Base-by-base conservation (phyloP, 2,797 vertebrate species). In the Lophius americanus region DNA sequence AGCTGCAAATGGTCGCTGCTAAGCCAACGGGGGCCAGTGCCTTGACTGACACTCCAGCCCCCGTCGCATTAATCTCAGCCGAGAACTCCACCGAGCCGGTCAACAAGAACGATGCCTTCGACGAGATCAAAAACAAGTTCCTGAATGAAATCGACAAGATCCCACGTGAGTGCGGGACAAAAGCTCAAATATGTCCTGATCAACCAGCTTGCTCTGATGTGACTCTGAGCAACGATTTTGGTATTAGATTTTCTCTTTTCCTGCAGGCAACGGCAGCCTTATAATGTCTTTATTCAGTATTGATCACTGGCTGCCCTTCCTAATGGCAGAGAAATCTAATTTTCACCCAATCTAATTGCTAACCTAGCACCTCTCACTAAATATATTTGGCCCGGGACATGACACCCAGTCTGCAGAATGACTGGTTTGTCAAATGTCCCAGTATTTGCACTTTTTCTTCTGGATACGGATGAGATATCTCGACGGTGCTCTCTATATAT, bases 121-220 rank as follows among this genome's bases (percentile, higher is more conserved):
- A 95, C 66, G 93, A 96, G 75, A 91, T 98, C 82, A 96, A 94
- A 85, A 96, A 96, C 75, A 96, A 97, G 85, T 96, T 99, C 82
- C 94, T 97, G 87, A 98, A 98, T 0, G 95, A 97, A 90, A 95
- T 99, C 75, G 95, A 95, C 82, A 97, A 96, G 89, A 96, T 99
- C 75, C 97, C 96, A 81, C 0, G 97, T 99, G 91, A 98, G 97
- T 95, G 73, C 4, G 54, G 6, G 6, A 32, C 50, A 52, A 47
- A 67, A 78, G 58, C 23, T 51, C 39, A 32, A 60, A 73, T 65
- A 50, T 59, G 52, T 73, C 58, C 75, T 0, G 12, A 82, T 81
- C 74, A 65, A 47, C 55, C 61, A 54, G 50, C 67, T 71, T 48
- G 8, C 54, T 85, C 68, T 60, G 63, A 85, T 48, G 78, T 60